These are phyloP conservation scores for Tetranychus piercei DNA, from an alignment of 2,888 invertebrate species.

Conservation along the genomic window DNA sequence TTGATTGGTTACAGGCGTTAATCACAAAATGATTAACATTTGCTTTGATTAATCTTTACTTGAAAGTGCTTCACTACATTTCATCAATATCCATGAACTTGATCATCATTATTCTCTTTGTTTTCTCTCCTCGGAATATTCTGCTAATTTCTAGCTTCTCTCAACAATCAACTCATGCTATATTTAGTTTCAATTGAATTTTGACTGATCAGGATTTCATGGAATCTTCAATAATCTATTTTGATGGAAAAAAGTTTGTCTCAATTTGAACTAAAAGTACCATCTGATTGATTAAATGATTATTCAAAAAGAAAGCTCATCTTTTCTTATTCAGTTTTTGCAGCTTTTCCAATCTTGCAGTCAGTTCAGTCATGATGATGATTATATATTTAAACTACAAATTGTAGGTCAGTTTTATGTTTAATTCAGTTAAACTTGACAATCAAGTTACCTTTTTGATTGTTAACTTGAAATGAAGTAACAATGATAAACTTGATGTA, in stretches of 20 bases:
- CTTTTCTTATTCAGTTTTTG: too few relatives aligned
- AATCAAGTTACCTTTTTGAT: slow-evolving; percentile 5
- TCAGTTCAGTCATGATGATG: not conserved
- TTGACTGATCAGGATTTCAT: too few relatives aligned
- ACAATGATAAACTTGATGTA: not conserved
- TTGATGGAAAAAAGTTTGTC: too few relatives aligned
- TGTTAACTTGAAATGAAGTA: not conserved
- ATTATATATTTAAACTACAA: not conserved
- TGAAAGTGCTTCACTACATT: not conserved
- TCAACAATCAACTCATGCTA: too few relatives aligned
- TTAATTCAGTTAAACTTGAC: slow-evolving; percentile 1
- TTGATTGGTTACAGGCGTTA: not conserved
- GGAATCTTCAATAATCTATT: too few relatives aligned
- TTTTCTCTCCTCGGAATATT: too few relatives aligned
- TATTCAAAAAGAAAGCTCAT: too few relatives aligned
- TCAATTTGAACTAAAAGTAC: too few relatives aligned
- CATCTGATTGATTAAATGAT: too few relatives aligned
- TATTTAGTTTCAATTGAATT: too few relatives aligned
- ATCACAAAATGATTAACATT: not conserved
- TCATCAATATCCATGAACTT: not conserved
- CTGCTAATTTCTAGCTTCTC: too few relatives aligned
- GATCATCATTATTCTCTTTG: not conserved
- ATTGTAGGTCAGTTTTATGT: not conserved
- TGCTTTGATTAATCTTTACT: not conserved
- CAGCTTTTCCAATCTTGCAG: too few relatives aligned